Evolutionary conservation across 1,140 invertebrate species (phyloP).

Genomic region (Holcopasites calliopsidis): DNA sequence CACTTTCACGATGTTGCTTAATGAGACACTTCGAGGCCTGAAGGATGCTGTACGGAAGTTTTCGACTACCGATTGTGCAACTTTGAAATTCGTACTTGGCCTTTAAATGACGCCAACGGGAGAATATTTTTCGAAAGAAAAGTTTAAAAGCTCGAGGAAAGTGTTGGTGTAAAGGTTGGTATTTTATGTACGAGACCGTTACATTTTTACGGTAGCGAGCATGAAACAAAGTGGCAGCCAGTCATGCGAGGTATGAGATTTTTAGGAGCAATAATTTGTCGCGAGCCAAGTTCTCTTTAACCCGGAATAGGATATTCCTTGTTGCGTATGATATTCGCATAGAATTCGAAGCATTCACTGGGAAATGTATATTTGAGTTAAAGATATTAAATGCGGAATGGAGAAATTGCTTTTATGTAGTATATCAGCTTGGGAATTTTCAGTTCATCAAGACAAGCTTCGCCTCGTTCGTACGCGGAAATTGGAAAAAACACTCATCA

Average conservation of each 20-base stretch:
- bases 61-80: background rate
- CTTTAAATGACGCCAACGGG: no score
- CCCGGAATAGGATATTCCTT: no score
- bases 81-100: background rate
- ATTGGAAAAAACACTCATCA: background rate
- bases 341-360: no score
- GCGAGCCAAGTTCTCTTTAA: background rate
- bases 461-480: background rate
- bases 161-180: no score
- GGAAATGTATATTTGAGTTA: no score
- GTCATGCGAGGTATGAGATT: background rate
- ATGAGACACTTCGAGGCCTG: background rate
- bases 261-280: background rate
- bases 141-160: no score
- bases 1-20: constrained; percentile 14
- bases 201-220: background rate
- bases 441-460: no score
- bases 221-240: background rate
- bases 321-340: no score
- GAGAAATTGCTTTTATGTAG: no score
- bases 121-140: no score
- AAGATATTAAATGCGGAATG: no score
- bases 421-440: no score
- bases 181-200: background rate
- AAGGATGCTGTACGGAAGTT: background rate